phyloP scores from a whole-genome alignment of 2,113 vertebrate species.

The Ceratotherium simum region DNA sequence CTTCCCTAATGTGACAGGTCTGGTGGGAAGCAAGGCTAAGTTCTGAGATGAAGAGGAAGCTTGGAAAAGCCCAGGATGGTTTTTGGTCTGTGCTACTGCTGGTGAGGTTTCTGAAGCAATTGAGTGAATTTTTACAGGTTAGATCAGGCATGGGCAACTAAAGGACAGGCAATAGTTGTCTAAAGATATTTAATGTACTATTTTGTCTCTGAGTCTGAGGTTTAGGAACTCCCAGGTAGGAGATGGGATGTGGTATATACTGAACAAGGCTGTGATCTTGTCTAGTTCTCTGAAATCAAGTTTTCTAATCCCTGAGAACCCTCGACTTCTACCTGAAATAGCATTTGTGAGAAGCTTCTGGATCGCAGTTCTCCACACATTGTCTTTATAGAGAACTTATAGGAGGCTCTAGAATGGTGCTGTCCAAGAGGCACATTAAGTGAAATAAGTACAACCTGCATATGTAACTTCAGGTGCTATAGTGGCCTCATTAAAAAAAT shows the following conservation, averaged over 20 bases:
- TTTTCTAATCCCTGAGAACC: not conserved
- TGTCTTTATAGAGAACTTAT: not conserved
- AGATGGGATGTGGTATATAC: not conserved
- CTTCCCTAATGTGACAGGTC: not conserved
- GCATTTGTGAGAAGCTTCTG: not conserved
- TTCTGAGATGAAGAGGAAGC: not conserved
- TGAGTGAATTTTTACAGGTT: not conserved
- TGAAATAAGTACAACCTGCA: not conserved
- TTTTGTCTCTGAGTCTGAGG: not conserved
- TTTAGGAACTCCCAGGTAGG: not conserved
- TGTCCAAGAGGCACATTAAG: not conserved
- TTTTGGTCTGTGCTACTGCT: not conserved
- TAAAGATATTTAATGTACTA: not conserved
- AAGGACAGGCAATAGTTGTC: not conserved
- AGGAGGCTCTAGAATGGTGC: not conserved
- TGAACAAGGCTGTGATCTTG: not conserved
- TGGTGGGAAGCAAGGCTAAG: not conserved
- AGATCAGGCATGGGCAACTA: not conserved
- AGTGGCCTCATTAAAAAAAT: not conserved
- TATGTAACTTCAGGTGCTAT: not conserved
- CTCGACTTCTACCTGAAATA: not conserved
- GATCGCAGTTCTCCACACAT: not conserved
- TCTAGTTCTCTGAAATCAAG: not conserved
- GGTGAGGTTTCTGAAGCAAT: not conserved
- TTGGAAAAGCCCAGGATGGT: not conserved